Conservation (phyloP, 2,797 vertebrate species). For the Thunnus albacares region DNA sequence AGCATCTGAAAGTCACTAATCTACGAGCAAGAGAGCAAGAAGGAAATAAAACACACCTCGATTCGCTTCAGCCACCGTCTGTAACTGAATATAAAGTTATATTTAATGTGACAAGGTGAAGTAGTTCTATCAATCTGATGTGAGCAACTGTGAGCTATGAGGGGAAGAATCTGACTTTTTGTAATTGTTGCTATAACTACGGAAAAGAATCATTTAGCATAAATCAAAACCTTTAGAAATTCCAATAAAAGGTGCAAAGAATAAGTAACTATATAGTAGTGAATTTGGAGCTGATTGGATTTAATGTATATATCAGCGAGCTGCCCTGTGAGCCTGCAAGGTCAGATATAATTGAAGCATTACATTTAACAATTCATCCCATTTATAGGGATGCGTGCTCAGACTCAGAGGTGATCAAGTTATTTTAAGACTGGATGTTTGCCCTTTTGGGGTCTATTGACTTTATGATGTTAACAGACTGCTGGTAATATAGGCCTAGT, state of each 20-base stretch:
- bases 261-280: neutral
- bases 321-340: neutral
- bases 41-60: neutral
- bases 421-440: neutral
- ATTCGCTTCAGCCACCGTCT: neutral
- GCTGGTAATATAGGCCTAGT: neutral
- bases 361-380: neutral
- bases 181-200: neutral
- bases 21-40: slow-evolving; percentile 17
- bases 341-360: neutral
- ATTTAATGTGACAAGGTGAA: neutral
- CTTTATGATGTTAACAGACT: neutral
- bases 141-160: neutral
- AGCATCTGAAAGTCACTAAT: slow-evolving; percentile 16
- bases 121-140: neutral
- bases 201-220: neutral
- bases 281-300: neutral
- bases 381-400: neutral
- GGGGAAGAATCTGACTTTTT: neutral
- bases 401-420: neutral
- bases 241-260: neutral
- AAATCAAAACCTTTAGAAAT: neutral
- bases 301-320: neutral
- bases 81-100: neutral
- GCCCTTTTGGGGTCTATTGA: neutral